Evolutionary conservation across 2,113 vertebrate genomes (phyloP).

Genomic region (Gymnogyps californianus): DNA sequence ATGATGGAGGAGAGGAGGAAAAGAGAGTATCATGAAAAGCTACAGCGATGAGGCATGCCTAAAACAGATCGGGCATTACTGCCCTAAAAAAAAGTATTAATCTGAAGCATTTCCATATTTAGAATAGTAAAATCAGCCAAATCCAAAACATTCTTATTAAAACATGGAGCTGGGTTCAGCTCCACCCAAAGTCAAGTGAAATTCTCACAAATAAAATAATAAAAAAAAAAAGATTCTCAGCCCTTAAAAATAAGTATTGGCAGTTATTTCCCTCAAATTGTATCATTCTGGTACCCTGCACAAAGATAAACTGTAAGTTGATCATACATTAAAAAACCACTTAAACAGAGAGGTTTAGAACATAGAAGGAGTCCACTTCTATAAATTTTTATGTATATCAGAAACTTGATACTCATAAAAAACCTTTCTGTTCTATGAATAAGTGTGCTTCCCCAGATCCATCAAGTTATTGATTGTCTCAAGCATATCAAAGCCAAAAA

Average conservation of each 20-base stretch:
- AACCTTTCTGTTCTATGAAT: neutral
- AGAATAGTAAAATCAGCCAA: neutral
- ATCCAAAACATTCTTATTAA: neutral
- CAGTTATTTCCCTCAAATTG: neutral
- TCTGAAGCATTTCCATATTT: neutral
- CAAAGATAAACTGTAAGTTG: neutral
- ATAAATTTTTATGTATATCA: neutral
- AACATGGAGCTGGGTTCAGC: neutral
- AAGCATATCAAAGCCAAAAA: neutral
- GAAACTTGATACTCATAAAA: neutral
- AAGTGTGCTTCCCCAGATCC: neutral
- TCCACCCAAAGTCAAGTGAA: neutral
- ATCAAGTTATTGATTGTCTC: neutral
- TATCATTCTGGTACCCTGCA: neutral
- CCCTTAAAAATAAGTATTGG: neutral
- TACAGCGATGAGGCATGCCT: neutral
- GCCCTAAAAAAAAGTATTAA: neutral
- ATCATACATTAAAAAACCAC: neutral
- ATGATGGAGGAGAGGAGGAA: neutral
- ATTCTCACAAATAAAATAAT: neutral
- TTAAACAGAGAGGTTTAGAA: neutral
- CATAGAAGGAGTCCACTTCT: neutral
- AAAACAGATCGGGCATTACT: neutral
- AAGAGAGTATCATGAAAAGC: neutral
- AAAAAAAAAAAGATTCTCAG: neutral